Evolutionary conservation across 2,113 vertebrate genomes (phyloP).

Genomic region (Tragulus kanchil): DNA sequence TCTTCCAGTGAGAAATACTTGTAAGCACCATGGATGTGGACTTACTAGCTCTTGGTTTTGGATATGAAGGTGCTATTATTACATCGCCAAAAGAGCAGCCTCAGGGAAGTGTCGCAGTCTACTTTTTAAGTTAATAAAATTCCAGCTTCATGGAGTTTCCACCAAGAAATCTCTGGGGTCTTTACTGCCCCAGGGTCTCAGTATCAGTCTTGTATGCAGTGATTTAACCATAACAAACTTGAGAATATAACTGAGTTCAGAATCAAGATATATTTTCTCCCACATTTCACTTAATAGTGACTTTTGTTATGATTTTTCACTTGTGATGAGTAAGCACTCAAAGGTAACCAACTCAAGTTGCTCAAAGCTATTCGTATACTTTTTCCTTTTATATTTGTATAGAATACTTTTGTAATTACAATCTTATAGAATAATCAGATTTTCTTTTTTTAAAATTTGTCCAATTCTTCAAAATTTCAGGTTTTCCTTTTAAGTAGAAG

Average conservation of each 20-base stretch:
- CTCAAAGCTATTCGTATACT: neutral
- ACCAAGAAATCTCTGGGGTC: neutral
- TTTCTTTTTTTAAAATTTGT: neutral
- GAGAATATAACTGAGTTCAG: neutral
- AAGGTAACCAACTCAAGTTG: slow-evolving; percentile 10
- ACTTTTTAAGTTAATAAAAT: slow-evolving; percentile 57
- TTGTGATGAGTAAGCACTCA: neutral
- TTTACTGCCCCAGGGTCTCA: slow-evolving; percentile 8
- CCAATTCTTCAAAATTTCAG: neutral
- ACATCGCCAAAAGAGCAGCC: slow-evolving; percentile 24
- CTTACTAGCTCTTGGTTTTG: neutral
- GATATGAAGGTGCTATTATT: neutral
- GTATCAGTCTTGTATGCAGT: neutral
- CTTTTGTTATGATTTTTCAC: neutral
- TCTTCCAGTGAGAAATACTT: slow-evolving; percentile 22
- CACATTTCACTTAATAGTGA: neutral
- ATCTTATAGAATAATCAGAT: neutral
- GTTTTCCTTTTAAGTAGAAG: neutral
- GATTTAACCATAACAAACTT: neutral
- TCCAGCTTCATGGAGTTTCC: neutral
- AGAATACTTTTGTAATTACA: neutral
- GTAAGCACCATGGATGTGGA: neutral
- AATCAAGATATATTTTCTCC: neutral
- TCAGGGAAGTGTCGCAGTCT: slow-evolving; percentile 19
- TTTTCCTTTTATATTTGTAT: neutral